Evolutionary conservation across 2,888 invertebrate species (phyloP), one percentile per base, ranked within the genome.

Genomic region (Coremacera marginata): DNA sequence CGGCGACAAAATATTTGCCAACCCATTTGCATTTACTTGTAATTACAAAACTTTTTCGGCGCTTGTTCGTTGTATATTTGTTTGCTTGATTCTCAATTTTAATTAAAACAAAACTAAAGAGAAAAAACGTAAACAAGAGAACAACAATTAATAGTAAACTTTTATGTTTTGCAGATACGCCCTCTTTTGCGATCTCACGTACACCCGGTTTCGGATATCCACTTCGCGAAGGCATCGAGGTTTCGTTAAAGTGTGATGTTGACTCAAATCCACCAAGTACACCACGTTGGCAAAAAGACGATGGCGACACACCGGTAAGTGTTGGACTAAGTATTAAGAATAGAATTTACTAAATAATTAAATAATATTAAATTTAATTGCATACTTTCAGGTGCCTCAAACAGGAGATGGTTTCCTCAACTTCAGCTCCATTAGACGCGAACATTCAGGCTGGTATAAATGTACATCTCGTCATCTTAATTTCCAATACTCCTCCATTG

Each of bases 171-270:
- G 77, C 92, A 97, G 97, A 97, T 90, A 95, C 95, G 73, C 97
- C 97, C 70, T 96, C 96, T 81, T 97, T 97, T 90, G 95, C 95
- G 87, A 96, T 97, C 89, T 96, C 96, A 80, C 93, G 97, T 82
- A 94, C 95, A 90, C 97, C 97, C n/a, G 96, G 96, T 70, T 97
- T 97, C 89, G 97, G 97, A 72, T 94, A 95, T 89, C 94, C 96
- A 37, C 92, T 98, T 83, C 91, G 94, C 79, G 96, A 97, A 88
- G 97, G 97, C 79, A 95, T 95, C 87, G 93, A 96, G 80, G 95
- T 97, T 80, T 95, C 96, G 76, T 90, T 98, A 83, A 95, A 96
- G 89, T 98, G 98, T 86, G 96, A 96, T 89, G 96, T 97, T 80
- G 97, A 97, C 90, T 95, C 97, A 84, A 97, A 97, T 91, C 98